Evolutionary conservation across 2,113 vertebrate genomes (phyloP).

Genomic region (Brachypteracias leptosomus): DNA sequence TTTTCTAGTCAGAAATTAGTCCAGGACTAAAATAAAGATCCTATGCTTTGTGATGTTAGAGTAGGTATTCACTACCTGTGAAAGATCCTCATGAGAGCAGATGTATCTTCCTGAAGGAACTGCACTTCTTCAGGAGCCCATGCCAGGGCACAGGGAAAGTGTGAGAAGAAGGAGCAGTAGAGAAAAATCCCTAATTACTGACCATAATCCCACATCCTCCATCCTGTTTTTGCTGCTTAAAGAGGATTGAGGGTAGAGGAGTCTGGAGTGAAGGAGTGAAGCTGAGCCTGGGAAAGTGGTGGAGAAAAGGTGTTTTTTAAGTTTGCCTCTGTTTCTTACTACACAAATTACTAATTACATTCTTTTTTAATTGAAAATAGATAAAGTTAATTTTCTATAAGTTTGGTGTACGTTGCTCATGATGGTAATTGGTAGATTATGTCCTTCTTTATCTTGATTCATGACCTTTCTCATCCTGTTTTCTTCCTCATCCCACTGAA

Average conservation of each 20-base stretch:
- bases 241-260: background rate
- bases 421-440: background rate
- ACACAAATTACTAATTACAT: background rate
- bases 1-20: background rate
- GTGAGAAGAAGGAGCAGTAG: background rate
- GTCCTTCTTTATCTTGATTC: background rate
- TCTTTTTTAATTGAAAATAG: background rate
- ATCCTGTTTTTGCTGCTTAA: accelerated
- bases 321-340: background rate
- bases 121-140: too few relatives aligned
- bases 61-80: background rate
- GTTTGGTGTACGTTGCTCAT: background rate
- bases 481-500: background rate
- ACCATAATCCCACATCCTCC: background rate
- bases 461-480: background rate
- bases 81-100: background rate
- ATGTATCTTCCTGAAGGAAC: background rate
- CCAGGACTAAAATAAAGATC: background rate
- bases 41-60: background rate
- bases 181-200: background rate
- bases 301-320: background rate
- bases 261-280: background rate
- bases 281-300: background rate
- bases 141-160: background rate
- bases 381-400: background rate